phyloP scores from a whole-genome alignment of 2,888 invertebrate species.

The Strigamia maritima region DNA sequence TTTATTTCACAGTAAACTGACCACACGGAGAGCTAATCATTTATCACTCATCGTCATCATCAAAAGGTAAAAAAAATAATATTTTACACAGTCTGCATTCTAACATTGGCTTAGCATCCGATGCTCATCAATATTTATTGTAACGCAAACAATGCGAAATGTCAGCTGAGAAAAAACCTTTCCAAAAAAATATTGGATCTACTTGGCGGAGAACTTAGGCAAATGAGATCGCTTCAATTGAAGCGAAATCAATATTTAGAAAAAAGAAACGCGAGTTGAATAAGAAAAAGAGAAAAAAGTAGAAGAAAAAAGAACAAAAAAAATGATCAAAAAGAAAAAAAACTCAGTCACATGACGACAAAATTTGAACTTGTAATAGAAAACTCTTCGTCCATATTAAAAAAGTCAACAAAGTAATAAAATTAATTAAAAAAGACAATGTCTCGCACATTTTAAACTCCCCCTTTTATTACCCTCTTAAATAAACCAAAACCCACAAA shows the following conservation, averaged over 20 bases:
- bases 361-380: background rate
- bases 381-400: background rate
- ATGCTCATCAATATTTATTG: slow-evolving; percentile 32
- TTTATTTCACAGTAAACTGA: background rate
- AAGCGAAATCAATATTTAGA: slow-evolving; percentile 31
- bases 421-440: background rate
- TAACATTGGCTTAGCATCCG: background rate
- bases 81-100: background rate
- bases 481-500: background rate
- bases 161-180: slow-evolving; percentile 12
- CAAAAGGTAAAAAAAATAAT: slow-evolving; percentile 12
- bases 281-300: background rate
- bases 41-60: background rate
- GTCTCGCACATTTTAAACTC: background rate
- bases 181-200: slow-evolving; percentile 11
- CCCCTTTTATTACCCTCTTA: background rate
- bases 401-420: background rate
- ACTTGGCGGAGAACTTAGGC: slow-evolving; percentile 29
- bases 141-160: slow-evolving; percentile 18
- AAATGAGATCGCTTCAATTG: slow-evolving; percentile 34
- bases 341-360: background rate
- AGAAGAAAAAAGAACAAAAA: background rate
- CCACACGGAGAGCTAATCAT: background rate
- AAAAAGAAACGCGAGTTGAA: slow-evolving; percentile 15
- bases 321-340: background rate